Conservation (phyloP, 2,113 vertebrate genomes). For the Callopanchax toddi region DNA sequence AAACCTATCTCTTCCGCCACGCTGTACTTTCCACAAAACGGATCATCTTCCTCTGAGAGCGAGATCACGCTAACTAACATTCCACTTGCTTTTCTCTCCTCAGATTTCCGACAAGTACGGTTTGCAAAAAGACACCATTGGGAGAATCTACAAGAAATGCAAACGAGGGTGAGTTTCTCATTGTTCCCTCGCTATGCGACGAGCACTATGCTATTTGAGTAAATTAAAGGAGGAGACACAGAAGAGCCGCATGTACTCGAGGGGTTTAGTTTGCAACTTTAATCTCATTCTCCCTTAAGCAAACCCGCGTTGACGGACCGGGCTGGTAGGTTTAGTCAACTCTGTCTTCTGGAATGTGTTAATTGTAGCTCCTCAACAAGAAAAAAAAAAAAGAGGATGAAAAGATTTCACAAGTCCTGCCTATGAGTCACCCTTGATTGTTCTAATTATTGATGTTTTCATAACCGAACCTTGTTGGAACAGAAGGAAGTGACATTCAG, state of each 20-base stretch:
- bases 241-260: neutral
- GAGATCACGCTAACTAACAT: constrained; percentile 23
- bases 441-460: constrained; percentile 49
- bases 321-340: constrained; percentile 62
- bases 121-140: constrained; percentile 92
- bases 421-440: constrained; percentile 62
- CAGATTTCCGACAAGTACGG: constrained; percentile 98
- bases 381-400: constrained; percentile 57
- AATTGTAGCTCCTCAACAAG: constrained; percentile 60
- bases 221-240: constrained; percentile 1
- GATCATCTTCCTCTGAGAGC: constrained; percentile 15
- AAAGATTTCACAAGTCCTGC: constrained; percentile 57
- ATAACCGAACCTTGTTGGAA: constrained; percentile 43
- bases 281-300: constrained; percentile 50
- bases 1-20: neutral
- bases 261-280: constrained; percentile 40
- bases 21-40: constrained; percentile 6
- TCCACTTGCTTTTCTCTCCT: constrained; percentile 39
- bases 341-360: constrained; percentile 62
- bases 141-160: constrained; percentile 98
- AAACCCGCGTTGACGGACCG: constrained; percentile 67
- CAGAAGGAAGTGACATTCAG: constrained; percentile 39
- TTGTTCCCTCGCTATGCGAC: neutral
- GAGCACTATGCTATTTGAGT: neutral
- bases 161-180: constrained; percentile 91